A percentile compares a stretch with the other conserved stretches of the same genome.
Conservation (phyloP, 2,888 invertebrate genomes). For the Neelides folsomi region DNA sequence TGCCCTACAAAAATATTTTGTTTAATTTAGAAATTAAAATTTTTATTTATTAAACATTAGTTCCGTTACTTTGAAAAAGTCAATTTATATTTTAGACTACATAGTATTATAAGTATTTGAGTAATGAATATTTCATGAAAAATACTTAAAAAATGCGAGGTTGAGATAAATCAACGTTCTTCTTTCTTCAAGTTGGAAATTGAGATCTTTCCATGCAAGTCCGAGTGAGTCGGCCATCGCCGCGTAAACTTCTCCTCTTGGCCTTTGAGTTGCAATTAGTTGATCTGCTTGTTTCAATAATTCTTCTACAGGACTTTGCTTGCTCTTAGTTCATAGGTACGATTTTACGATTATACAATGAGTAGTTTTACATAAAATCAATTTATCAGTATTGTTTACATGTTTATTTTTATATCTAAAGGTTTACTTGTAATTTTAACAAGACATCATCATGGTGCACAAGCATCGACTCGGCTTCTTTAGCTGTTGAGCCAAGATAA, state of each 20-base stretch:
- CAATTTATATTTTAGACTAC: too few relatives aligned
- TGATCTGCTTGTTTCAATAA: slow-evolving; percentile 74
- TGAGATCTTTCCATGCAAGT: slow-evolving; percentile 68
- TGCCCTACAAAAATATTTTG: background rate
- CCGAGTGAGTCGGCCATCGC: slow-evolving; percentile 74
- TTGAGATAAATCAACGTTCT: slow-evolving; percentile 63
- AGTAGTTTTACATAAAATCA: background rate
- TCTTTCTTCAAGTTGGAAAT: slow-evolving; percentile 60
- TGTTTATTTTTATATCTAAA: too few relatives aligned
- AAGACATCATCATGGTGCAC: slow-evolving; percentile 70
- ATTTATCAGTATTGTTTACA: too few relatives aligned
- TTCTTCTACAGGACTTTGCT: slow-evolving; percentile 78
- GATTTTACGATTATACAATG: background rate
- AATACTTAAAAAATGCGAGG: slow-evolving; percentile 58
- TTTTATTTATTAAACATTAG: too few relatives aligned
- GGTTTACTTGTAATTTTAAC: slow-evolving; percentile 60
- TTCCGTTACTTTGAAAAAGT: too few relatives aligned
- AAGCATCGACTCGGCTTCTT: slow-evolving; percentile 61
- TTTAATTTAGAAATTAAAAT: background rate
- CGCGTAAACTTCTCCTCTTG: slow-evolving; percentile 57
- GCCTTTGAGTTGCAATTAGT: slow-evolving; percentile 60
- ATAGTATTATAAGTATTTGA: too few relatives aligned
- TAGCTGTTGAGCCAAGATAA: slow-evolving; percentile 58
- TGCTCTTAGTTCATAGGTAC: slow-evolving; percentile 46
- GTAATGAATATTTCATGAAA: background rate